phyloP scores from a whole-genome alignment of 2,797 vertebrate species.

The Sebastes kiyomatsui region DNA sequence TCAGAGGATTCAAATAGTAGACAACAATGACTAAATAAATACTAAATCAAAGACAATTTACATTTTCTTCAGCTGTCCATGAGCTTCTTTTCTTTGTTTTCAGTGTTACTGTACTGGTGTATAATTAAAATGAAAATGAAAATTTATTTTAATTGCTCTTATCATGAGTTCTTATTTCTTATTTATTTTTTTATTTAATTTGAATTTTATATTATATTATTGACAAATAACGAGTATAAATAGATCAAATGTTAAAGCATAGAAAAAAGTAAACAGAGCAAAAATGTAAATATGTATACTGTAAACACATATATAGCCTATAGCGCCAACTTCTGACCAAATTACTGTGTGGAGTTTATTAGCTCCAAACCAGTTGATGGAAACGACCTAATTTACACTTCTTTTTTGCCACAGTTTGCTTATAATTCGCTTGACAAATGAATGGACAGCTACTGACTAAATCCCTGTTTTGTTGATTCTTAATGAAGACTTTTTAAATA shows the following conservation, averaged over 20 bases:
- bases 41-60: neutral
- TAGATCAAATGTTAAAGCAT: neutral
- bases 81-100: neutral
- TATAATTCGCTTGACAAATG: neutral
- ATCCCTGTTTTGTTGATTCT: neutral
- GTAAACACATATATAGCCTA: neutral
- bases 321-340: too few species aligned
- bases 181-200: neutral
- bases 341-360: neutral
- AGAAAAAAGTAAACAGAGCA: neutral
- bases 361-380: neutral
- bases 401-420: neutral
- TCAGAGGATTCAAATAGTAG: too few species aligned
- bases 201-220: neutral
- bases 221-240: neutral
- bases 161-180: neutral
- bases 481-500: neutral
- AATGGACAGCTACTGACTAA: neutral
- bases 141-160: neutral
- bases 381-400: neutral
- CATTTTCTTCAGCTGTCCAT: neutral
- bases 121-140: neutral
- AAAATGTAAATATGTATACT: neutral
- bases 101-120: neutral
- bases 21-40: neutral